phyloP scores from a whole-genome alignment of 2,113 vertebrate genomes.

The Recurvirostra avosetta region DNA sequence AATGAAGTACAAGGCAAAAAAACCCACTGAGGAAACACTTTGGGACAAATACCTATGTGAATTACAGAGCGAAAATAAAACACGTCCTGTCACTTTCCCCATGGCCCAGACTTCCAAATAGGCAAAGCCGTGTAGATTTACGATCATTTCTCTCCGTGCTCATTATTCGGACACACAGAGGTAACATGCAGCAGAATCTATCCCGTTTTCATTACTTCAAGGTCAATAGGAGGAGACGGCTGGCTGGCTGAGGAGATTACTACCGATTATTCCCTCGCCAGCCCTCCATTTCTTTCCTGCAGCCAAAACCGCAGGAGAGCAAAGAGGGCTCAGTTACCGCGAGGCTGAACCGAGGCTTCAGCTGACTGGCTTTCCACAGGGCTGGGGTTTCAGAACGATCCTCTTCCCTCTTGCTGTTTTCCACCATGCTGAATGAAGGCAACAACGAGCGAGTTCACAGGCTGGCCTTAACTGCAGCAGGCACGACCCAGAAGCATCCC shows the following conservation, averaged over 20 bases:
- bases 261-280: background rate
- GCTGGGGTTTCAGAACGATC: background rate
- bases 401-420: background rate
- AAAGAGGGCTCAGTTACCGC: background rate
- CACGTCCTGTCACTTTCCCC: background rate
- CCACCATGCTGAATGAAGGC: background rate
- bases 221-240: background rate
- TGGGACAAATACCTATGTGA: background rate
- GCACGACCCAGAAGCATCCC: background rate
- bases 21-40: background rate
- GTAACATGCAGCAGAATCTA: background rate
- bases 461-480: background rate
- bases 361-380: background rate
- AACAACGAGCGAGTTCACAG: background rate
- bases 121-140: background rate
- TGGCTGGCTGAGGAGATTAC: background rate
- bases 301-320: background rate
- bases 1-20: background rate
- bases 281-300: background rate
- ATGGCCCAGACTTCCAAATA: background rate
- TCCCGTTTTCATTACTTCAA: slow-evolving; percentile 3
- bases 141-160: background rate
- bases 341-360: background rate
- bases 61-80: background rate
- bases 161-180: background rate